Conservation (phyloP, 2,113 vertebrate species). For the Rynchops niger region DNA sequence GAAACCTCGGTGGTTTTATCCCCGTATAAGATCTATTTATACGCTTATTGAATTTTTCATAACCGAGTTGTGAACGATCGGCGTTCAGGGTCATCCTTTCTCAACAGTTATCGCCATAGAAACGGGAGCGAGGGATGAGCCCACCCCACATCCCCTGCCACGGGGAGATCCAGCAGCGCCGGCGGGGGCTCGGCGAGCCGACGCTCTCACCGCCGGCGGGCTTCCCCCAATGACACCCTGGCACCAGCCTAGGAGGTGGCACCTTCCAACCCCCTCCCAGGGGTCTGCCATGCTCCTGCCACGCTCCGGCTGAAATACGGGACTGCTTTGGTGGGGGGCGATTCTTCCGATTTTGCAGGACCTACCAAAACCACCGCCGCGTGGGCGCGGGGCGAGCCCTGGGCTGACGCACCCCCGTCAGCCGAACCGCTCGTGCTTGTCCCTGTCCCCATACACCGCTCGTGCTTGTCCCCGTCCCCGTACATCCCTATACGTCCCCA, state of each 20-base stretch:
- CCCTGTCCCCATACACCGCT: neutral
- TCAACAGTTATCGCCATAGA: neutral
- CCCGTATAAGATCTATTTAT: neutral
- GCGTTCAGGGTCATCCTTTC: neutral
- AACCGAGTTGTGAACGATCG: neutral
- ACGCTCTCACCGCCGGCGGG: neutral
- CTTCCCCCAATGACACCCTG: neutral
- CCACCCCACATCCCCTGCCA: neutral
- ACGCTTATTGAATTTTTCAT: neutral
- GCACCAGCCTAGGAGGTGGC: neutral
- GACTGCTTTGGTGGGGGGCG: fast-evolving
- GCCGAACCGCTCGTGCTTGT: neutral
- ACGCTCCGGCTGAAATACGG: neutral
- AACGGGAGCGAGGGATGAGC: neutral
- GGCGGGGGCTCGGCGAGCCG: neutral
- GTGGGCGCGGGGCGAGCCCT: fast-evolving
- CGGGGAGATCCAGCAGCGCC: neutral
- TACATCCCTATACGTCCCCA: neutral
- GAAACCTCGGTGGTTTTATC: neutral
- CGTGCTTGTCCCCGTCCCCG: neutral
- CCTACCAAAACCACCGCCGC: neutral
- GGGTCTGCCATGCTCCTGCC: neutral
- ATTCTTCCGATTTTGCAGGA: neutral
- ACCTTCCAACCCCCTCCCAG: neutral
- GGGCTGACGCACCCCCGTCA: neutral